A percentile compares a stretch with the other conserved stretches of the same genome.
These are phyloP conservation scores for Takifugu rubripes DNA, from an alignment of 2,797 vertebrate species.

Conservation along the genomic window DNA sequence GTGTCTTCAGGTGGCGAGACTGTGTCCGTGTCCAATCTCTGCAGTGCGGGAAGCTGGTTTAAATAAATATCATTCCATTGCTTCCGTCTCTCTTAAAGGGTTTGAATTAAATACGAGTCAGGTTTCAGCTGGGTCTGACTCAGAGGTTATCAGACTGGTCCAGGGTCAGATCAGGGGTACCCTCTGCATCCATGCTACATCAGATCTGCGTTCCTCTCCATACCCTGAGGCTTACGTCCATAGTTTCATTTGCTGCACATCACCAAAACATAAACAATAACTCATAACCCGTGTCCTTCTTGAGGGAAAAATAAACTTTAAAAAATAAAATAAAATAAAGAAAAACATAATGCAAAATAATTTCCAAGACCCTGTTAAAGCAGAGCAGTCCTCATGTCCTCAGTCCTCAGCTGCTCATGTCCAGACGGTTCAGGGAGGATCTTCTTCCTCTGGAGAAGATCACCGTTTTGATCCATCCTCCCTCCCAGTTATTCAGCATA, in stretches of 20 bases:
- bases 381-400: slow-evolving; percentile 26
- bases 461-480: slow-evolving; percentile 22
- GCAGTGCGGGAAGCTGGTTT: slow-evolving; percentile 54
- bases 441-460: slow-evolving; percentile 44
- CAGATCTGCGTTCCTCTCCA: slow-evolving; percentile 66
- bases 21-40: slow-evolving; percentile 28
- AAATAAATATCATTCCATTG: slow-evolving; percentile 39
- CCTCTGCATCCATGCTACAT: slow-evolving; percentile 74
- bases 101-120: slow-evolving; percentile 37
- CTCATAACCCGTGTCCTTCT: slow-evolving; percentile 46
- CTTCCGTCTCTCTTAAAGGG: slow-evolving; percentile 56
- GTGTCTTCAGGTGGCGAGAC: slow-evolving; percentile 19
- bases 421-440: slow-evolving; percentile 56
- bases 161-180: slow-evolving; percentile 39
- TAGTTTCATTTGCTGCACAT: slow-evolving; percentile 43
- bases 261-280: slow-evolving; percentile 50
- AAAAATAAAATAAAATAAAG: slow-evolving; percentile 26
- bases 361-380: slow-evolving; percentile 67
- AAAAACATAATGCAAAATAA: slow-evolving; percentile 63
- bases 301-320: slow-evolving; percentile 45
- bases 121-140: slow-evolving; percentile 28
- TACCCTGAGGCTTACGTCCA: slow-evolving; percentile 80
- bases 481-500: slow-evolving; percentile 42
- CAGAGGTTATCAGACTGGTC: slow-evolving; percentile 53
- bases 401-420: slow-evolving; percentile 27